phyloP scores from a whole-genome alignment of 2,888 invertebrate species.

The Herminia tarsipennalis region DNA sequence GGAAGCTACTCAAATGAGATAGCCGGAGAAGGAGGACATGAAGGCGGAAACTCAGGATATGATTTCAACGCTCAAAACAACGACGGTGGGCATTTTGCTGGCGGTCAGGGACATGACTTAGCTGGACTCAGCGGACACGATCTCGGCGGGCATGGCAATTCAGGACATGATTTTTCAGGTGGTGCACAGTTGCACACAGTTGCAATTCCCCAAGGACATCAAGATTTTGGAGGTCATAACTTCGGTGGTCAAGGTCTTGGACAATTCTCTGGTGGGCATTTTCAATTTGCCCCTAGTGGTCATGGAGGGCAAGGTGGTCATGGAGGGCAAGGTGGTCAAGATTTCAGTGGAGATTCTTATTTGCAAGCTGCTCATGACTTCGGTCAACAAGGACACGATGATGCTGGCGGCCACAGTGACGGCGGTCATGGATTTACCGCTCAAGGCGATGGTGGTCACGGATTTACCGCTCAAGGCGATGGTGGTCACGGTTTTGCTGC shows the following conservation, averaged over 20 bases:
- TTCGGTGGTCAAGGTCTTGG: conserved; percentile 29
- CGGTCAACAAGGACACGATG: conserved; percentile 49
- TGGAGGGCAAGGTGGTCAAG: conserved; percentile 42
- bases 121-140: conserved; percentile 33
- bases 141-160: conserved; percentile 23
- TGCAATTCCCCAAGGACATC: conserved; percentile 33
- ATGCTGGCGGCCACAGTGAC: conserved; percentile 31
- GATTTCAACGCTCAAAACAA: conserved; percentile 45
- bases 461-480: conserved; percentile 19
- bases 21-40: conserved; percentile 53
- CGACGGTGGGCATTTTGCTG: conserved; percentile 44
- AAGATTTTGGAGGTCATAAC: conserved; percentile 23
- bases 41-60: conserved; percentile 47
- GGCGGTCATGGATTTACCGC: conserved; percentile 26
- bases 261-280: conserved; percentile 32
- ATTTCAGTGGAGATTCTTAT: conserved; percentile 68
- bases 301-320: conserved; percentile 28
- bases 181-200: too few relatives aligned
- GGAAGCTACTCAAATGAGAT: conserved; percentile 56
- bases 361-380: conserved; percentile 74
- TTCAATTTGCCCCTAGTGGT: conserved; percentile 8
- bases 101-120: conserved; percentile 33
- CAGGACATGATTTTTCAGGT: conserved; percentile 9
- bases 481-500: conserved; percentile 28
- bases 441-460: too few relatives aligned